Conservation (phyloP, 2,888 invertebrate genomes). For the Euphydryas editha region DNA sequence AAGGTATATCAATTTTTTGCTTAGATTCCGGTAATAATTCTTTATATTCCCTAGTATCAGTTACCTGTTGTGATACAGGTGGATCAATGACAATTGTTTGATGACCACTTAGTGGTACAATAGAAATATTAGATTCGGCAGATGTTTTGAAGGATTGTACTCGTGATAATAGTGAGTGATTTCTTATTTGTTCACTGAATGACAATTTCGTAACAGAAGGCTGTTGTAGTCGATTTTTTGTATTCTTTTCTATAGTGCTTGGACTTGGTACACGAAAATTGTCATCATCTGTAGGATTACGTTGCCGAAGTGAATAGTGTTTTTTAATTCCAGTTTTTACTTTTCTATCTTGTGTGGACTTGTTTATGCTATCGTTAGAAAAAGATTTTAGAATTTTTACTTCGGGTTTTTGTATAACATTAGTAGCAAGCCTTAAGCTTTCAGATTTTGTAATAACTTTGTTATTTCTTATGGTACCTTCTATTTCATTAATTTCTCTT, state of each 20-base stretch:
- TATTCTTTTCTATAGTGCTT: conserved; percentile 59
- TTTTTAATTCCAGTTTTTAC: conserved; percentile 65
- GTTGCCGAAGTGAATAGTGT: conserved; percentile 78
- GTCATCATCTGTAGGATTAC: conserved; percentile 73
- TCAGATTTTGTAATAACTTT: conserved; percentile 77
- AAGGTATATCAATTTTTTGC: conserved; percentile 12
- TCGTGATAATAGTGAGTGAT: conserved; percentile 68
- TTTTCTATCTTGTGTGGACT: conserved; percentile 58
- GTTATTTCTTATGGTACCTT: conserved; percentile 78
- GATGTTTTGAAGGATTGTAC: conserved; percentile 78
- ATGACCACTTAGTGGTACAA: conserved; percentile 79
- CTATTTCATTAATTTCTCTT: conserved; percentile 79
- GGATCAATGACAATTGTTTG: conserved; percentile 81
- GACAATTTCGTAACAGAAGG: conserved; percentile 33
- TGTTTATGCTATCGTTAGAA: conserved; percentile 72
- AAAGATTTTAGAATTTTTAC: conserved; percentile 65
- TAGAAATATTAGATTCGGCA: conserved; percentile 75
- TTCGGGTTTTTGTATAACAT: conserved; percentile 60
- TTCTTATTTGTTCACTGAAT: conserved; percentile 59
- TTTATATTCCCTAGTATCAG: conserved; percentile 20
- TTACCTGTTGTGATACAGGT: conserved; percentile 53
- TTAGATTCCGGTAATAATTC: conserved; percentile 17
- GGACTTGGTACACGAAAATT: conserved; percentile 71
- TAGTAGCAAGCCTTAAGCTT: conserved; percentile 63
- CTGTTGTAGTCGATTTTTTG: conserved; percentile 44